Base-by-base conservation (phyloP, 2,113 vertebrate genomes). In the Pseudorectes ferrugineus region DNA sequence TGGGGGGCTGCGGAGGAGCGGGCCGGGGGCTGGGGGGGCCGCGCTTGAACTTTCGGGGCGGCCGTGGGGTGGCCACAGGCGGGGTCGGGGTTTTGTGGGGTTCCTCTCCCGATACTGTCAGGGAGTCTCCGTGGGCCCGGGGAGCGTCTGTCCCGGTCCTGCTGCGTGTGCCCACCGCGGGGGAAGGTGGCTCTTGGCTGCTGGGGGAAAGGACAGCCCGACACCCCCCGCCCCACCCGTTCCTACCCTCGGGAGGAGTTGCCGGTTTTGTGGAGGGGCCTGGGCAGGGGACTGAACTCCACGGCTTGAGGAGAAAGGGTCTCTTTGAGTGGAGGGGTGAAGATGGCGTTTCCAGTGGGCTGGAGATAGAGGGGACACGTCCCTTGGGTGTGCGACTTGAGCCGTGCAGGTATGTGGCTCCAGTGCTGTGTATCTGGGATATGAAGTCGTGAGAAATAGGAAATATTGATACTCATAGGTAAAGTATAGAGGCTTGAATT, bases 221-320 rank as follows among this genome's bases (percentile, higher is more conserved):
- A 1, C 9, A 6, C 1, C 26, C 52, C 20, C 18, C 15, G 2
- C 16, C n/a, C 25, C 21, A 14, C 24, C 36, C 26, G 14, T 22
- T 42, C 33, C 35, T n/a, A 4, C 38, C 31, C 36, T 9, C 12
- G 8, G n/a, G n/a, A 19, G 28, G 63, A 55, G 42, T 6, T 51
- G 45, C 6, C 6, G 38, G 19, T 40, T 21, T 9, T 14, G 48
- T 12, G 46, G 9, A 25, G 58, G 29, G 38, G 38, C 49, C 59
- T 23, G 54, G 35, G 35, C 31, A 49, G 48, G 38, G 38, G 28
- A 19, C 22, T 15, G 10, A 85, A 18, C 14, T 19, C 17, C 38
- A 12, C 1, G 8, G 46, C 46, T 58, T 31, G 46, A 49, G 62
- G 54, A 79, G 48, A n/a, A 51, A 3, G 18, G 57, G 58, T 54